Evolutionary conservation across 2,888 invertebrate genomes (phyloP).

Genomic region (Volucella inflata): DNA sequence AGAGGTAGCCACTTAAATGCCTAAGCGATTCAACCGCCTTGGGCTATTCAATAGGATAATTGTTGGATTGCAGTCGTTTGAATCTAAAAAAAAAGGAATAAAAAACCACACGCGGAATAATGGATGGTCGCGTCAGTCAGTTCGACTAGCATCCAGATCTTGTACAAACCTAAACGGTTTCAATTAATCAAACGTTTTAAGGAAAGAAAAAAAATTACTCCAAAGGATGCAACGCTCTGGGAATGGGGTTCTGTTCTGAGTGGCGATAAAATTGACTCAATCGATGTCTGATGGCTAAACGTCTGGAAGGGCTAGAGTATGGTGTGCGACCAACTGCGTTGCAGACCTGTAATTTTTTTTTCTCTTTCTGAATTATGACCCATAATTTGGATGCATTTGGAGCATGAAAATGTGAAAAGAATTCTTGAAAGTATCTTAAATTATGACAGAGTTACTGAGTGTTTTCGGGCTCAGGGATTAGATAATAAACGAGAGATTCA

Average conservation of each 20-base stretch:
- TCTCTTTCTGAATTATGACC: conserved; percentile 62
- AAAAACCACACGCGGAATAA: conserved; percentile 23
- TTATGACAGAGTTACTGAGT: no score
- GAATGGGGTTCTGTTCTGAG: background rate
- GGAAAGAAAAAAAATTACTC: conserved; percentile 12
- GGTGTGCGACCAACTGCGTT: conserved; percentile 1
- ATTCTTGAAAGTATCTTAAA: no score
- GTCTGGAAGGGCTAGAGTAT: background rate
- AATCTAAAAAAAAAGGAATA: background rate
- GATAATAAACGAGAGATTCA: no score
- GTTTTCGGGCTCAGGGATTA: no score
- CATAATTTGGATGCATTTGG: conserved; percentile 55
- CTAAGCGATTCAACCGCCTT: conserved; percentile 25
- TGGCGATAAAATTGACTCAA: conserved; percentile 40
- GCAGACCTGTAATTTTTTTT: conserved; percentile 59
- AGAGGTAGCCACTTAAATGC: background rate
- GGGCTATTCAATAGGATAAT: conserved; percentile 64
- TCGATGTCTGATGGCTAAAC: conserved; percentile 23
- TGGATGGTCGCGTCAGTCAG: conserved; percentile 27
- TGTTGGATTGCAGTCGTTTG: conserved; percentile 34
- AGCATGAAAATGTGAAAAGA: no score
- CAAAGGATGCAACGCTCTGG: background rate
- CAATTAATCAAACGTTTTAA: conserved; percentile 67
- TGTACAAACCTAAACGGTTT: conserved; percentile 67
- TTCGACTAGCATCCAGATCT: conserved; percentile 60